phyloP scores from a whole-genome alignment of 2,888 invertebrate species.

The Sialis fuliginosa region DNA sequence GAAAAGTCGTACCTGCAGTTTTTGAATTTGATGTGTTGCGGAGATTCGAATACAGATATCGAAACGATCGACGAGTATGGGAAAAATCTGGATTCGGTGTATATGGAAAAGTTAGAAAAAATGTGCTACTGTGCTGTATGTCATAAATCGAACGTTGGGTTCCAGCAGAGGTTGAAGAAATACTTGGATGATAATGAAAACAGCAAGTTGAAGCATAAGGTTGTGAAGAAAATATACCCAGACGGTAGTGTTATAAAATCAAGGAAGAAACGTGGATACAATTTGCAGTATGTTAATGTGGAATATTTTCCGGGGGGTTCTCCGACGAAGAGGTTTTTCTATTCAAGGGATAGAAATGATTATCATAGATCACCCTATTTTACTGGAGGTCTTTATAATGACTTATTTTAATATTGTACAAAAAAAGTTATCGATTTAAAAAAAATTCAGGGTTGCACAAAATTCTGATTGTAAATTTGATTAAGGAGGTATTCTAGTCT shows the following conservation, averaged over 20 bases:
- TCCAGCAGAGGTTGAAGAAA: not conserved
- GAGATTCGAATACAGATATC: no score
- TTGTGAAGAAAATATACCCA: not conserved
- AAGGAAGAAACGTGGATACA: slow-evolving; percentile 3
- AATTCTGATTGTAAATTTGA: no score
- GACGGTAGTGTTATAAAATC: not conserved
- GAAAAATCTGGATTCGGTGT: no score
- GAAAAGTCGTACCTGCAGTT: no score
- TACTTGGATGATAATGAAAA: not conserved
- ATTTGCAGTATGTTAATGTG: slow-evolving; percentile 4
- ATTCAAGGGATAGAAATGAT: not conserved
- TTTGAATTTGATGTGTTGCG: no score
- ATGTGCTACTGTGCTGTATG: no score
- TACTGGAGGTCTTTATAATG: not conserved
- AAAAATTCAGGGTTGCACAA: no score
- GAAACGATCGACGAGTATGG: no score
- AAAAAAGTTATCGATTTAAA: no score
- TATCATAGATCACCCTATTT: not conserved
- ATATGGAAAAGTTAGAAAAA: no score
- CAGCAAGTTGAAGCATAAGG: not conserved
- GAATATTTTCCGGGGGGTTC: not conserved
- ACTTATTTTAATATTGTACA: not conserved
- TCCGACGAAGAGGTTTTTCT: not conserved
- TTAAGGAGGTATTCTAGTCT: no score
- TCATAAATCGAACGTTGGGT: no score